Conservation (phyloP, 2,888 invertebrate genomes). For the Taphrorychus bicolor region DNA sequence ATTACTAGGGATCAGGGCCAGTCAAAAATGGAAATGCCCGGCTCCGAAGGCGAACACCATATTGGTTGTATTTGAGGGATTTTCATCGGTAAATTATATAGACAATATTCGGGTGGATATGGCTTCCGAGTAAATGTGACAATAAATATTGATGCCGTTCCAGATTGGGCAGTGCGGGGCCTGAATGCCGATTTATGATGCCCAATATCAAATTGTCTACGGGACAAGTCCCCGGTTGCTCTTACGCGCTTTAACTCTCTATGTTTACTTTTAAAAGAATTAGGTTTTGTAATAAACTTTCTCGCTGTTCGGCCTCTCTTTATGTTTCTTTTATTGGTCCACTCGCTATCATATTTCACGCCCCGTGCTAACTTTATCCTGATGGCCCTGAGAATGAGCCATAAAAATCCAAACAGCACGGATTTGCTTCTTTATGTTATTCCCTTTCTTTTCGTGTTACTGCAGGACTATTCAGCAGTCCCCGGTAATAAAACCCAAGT, state of each 20-base stretch:
- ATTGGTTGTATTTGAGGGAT: slow-evolving; percentile 54
- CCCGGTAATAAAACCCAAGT: slow-evolving; percentile 36
- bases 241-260: neutral
- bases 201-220: neutral
- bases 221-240: neutral
- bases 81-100: slow-evolving; percentile 55
- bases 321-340: slow-evolving; percentile 42
- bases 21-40: slow-evolving; percentile 59
- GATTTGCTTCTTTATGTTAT: slow-evolving; percentile 43
- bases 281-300: slow-evolving; percentile 35
- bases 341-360: slow-evolving; percentile 43
- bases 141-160: slow-evolving; percentile 47
- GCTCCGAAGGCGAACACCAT: slow-evolving; percentile 50
- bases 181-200: slow-evolving; percentile 24
- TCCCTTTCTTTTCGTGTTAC: slow-evolving; percentile 29
- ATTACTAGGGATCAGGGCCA: slow-evolving; percentile 58
- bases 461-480: slow-evolving; percentile 39
- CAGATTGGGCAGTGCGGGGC: slow-evolving; percentile 38
- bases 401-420: slow-evolving; percentile 43
- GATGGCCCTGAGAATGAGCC: slow-evolving; percentile 42
- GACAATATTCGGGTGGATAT: slow-evolving; percentile 49
- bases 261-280: slow-evolving; percentile 14
- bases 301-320: slow-evolving; percentile 20
- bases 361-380: slow-evolving; percentile 41
- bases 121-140: slow-evolving; percentile 45